These are phyloP conservation scores for Gallinago stenura DNA, from an alignment of 2,797 vertebrate species.

Conservation along the genomic window DNA sequence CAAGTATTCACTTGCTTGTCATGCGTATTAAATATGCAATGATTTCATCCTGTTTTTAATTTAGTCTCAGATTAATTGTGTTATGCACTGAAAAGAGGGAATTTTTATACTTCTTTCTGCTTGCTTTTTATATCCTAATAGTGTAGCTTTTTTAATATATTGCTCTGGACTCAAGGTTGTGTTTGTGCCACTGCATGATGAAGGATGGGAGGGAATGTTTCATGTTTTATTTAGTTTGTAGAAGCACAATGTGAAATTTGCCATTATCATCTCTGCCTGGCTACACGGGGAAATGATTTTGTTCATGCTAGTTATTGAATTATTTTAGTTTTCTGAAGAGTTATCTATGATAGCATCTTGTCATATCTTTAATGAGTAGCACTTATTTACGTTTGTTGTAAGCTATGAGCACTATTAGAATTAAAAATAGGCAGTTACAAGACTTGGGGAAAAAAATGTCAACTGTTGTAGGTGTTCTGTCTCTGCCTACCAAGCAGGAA, in stretches of 20 bases:
- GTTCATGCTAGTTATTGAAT: not conserved
- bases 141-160: not conserved
- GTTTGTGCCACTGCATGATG: not conserved
- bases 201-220: not conserved
- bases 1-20: not conserved
- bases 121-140: not conserved
- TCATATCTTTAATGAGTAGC: not conserved
- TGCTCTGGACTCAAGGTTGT: not conserved
- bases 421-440: not conserved
- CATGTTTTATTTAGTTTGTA: not conserved
- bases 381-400: not conserved
- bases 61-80: not conserved
- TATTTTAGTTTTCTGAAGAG: not conserved
- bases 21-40: not conserved
- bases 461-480: not conserved
- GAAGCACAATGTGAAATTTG: not conserved
- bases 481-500: not conserved
- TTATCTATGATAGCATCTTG: not conserved
- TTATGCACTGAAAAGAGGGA: not conserved
- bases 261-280: not conserved
- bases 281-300: not conserved
- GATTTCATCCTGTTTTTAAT: not conserved
- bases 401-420: not conserved
- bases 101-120: not conserved
- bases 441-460: not conserved